Evolutionary conservation across 2,113 vertebrate genomes (phyloP).

Genomic region (Bubalus kerabau): DNA sequence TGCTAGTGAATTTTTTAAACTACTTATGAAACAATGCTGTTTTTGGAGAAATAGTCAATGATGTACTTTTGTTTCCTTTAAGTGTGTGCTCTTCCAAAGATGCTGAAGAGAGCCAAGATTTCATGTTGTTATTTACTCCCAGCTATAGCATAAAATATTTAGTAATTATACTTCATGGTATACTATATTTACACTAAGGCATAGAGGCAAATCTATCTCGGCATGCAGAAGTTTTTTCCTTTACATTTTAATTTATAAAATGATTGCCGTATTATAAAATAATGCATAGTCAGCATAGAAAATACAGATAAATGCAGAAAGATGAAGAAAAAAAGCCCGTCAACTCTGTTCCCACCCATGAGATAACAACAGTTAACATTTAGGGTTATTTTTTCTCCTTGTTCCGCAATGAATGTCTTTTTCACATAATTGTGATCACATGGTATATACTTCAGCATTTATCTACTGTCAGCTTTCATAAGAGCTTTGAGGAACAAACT

Average conservation of each 20-base stretch:
- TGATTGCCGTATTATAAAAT: slow-evolving; percentile 10
- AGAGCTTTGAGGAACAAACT: slow-evolving; percentile 16
- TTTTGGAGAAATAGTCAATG: background rate
- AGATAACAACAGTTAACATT: slow-evolving; percentile 28
- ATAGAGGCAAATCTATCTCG: background rate
- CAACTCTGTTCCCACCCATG: background rate
- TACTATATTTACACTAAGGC: background rate
- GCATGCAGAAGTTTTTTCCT: background rate
- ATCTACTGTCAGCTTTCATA: background rate
- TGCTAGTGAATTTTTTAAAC: background rate
- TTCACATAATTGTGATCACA: slow-evolving; percentile 20
- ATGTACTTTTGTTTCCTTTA: background rate
- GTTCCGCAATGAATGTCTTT: slow-evolving; percentile 18
- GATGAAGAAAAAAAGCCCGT: background rate
- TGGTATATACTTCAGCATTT: slow-evolving; percentile 11
- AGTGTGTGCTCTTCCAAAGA: background rate
- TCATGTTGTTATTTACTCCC: slow-evolving; percentile 10
- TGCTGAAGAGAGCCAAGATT: background rate
- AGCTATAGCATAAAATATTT: slow-evolving; percentile 3
- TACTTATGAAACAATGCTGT: background rate
- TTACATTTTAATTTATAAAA: slow-evolving; percentile 18
- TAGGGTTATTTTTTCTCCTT: background rate
- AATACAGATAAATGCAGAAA: slow-evolving; percentile 28
- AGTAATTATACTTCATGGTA: background rate
- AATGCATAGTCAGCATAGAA: background rate